Base-by-base conservation (phyloP, 2,113 vertebrate genomes). In the Salvator merianae region DNA sequence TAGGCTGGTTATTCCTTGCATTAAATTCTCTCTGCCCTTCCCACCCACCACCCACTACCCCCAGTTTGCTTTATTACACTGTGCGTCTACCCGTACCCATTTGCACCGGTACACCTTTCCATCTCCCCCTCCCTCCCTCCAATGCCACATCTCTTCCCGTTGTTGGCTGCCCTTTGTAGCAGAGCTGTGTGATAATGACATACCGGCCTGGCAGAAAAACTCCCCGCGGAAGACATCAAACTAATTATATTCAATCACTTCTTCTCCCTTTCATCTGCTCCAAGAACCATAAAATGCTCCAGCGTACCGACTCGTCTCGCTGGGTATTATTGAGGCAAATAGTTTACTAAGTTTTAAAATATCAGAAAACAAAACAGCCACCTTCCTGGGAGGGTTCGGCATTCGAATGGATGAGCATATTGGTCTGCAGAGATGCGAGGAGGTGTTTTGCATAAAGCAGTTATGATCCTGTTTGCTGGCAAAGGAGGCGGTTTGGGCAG, bases 311-410 rank as follows among this genome's bases (percentile, higher is more conserved):
- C 77, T 85, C 87, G 85, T 91, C 32, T 77, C 70, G 0, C 0
- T 4, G 90, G 84, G 72, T 55, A 84, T 80, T 84, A 81, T 1
- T 38, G 92, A 80, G 85, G 90, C 87, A 91, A 93, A 87, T 76
- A 93, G 84, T 62, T 84, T 84, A 0, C 79, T 38, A 66, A 62
- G 4, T 79, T 72, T 79, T 53, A 79, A 59, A 79, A 66, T 53
- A 80, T 16, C 40, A 26, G 10, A 65, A 79, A 74, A 38, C 16
- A 47, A n/a, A 82, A 38, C 10, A 43, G 53, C 16, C 36, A 3
- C 79, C 66, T 30, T 71, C 34, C n/a, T 7, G 14, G 59, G 36
- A 30, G 69, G 16, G 10, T 79, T 47, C 76, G 88, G 53, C 84
- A 36, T 85, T 90, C 80, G 76, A 87, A 84, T 81, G 80, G 86